Percentiles rank a stretch among this genome's conserved stretches.
Conservation (phyloP, 2,888 invertebrate species). For the Tachystola acroxantha region DNA sequence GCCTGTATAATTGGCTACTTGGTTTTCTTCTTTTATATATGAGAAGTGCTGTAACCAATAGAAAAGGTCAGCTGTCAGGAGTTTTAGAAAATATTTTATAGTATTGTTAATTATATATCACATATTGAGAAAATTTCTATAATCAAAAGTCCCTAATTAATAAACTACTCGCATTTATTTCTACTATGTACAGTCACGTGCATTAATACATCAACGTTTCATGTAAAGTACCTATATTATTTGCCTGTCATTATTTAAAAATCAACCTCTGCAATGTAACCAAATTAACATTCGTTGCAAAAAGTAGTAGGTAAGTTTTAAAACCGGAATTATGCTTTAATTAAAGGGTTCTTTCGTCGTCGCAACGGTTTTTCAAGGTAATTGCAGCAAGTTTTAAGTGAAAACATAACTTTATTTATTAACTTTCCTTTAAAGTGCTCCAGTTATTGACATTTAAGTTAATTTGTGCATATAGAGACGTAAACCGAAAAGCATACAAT, state of each 20-base stretch:
- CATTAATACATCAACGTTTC: too few species aligned
- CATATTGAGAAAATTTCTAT: too few species aligned
- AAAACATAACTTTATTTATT: slow-evolving; percentile 56
- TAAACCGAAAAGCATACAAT: background rate
- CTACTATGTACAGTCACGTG: too few species aligned
- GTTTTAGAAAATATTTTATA: too few species aligned
- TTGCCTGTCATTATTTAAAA: slow-evolving; percentile 33
- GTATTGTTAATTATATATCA: too few species aligned
- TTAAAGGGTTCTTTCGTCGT: slow-evolving; percentile 57
- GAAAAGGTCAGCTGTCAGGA: too few species aligned
- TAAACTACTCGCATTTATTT: too few species aligned
- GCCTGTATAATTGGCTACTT: slow-evolving; percentile 34
- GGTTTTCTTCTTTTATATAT: slow-evolving; percentile 23
- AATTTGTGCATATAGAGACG: background rate
- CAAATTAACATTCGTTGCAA: slow-evolving; percentile 45
- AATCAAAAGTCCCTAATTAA: too few species aligned
- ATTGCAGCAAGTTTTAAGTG: slow-evolving; percentile 59
- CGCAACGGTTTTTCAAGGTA: slow-evolving; percentile 54
- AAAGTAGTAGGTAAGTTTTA: slow-evolving; percentile 24
- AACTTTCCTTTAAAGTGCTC: slow-evolving; percentile 62
- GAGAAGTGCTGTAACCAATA: too few species aligned
- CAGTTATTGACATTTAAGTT: slow-evolving; percentile 51
- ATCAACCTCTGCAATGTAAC: slow-evolving; percentile 46
- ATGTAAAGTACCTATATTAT: too few species aligned
- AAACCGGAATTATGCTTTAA: slow-evolving; percentile 63